Conservation (phyloP, 1,140 invertebrate species). For the Trachymyrmex cornetzi region DNA sequence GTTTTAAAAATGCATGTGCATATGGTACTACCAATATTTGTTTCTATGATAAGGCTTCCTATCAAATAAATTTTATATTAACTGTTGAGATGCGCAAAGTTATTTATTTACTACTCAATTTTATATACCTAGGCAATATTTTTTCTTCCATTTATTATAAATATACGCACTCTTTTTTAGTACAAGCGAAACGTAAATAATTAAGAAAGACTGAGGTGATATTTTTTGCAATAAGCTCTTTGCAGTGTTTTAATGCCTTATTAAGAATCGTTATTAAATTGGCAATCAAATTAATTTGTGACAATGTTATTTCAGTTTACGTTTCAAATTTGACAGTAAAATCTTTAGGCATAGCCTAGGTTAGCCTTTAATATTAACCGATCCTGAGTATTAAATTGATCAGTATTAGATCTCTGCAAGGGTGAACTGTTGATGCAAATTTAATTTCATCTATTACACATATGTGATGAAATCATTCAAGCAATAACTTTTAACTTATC, state of each 20-base stretch:
- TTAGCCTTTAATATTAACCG: too few relatives aligned
- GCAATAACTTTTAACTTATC: neutral
- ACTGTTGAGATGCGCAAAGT: too few relatives aligned
- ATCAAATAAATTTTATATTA: neutral
- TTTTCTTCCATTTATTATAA: neutral
- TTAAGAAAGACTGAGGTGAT: neutral
- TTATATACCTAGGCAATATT: neutral
- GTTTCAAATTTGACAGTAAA: too few relatives aligned
- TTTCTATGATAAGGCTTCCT: neutral
- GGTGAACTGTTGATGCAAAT: neutral
- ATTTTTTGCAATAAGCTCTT: too few relatives aligned
- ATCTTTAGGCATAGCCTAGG: too few relatives aligned
- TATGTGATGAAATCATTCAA: conserved; percentile 5
- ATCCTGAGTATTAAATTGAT: too few relatives aligned
- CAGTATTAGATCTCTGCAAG: too few relatives aligned
- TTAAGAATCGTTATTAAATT: too few relatives aligned
- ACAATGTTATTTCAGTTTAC: too few relatives aligned
- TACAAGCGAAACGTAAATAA: neutral
- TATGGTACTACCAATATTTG: neutral
- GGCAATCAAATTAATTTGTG: too few relatives aligned
- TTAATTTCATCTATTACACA: neutral
- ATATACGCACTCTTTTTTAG: neutral
- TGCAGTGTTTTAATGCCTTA: too few relatives aligned
- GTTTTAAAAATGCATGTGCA: neutral
- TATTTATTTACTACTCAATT: neutral